A percentile compares a stretch with the other conserved stretches of the same genome.
Conservation (phyloP, 2,888 invertebrate genomes). For the Macrophya alboannulata region DNA sequence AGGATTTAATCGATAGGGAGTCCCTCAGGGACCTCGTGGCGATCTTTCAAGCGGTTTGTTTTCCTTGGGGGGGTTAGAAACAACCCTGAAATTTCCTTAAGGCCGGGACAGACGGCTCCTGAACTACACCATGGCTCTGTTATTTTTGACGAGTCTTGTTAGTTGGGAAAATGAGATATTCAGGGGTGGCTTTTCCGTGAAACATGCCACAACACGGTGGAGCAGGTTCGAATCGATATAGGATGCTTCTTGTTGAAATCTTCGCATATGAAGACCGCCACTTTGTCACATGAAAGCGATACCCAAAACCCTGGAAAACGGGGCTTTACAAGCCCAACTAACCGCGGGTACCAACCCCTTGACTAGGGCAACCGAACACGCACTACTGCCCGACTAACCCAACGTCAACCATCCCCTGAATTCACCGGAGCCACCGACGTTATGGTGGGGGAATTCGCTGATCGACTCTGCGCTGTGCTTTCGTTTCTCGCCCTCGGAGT, state of each 20-base stretch:
- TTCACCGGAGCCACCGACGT: not conserved
- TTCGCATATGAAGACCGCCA: not conserved
- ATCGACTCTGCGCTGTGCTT: constrained; percentile 54
- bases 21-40: constrained; percentile 41
- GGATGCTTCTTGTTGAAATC: not conserved
- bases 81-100: not conserved
- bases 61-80: not conserved
- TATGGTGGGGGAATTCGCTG: constrained; percentile 42
- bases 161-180: not conserved
- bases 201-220: not conserved
- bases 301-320: not conserved
- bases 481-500: constrained; percentile 46
- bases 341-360: not conserved
- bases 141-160: not conserved
- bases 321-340: not conserved
- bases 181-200: not conserved
- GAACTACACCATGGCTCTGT: not conserved
- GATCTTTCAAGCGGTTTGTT: constrained; percentile 29
- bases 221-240: not conserved
- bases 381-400: constrained; percentile 54
- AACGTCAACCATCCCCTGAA: constrained; percentile 42
- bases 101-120: not conserved
- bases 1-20: constrained; percentile 42
- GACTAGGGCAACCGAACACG: constrained; percentile 44
- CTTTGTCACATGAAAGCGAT: not conserved